Base-by-base conservation (phyloP, 1,140 invertebrate species). In the Drosophila novamexicana region DNA sequence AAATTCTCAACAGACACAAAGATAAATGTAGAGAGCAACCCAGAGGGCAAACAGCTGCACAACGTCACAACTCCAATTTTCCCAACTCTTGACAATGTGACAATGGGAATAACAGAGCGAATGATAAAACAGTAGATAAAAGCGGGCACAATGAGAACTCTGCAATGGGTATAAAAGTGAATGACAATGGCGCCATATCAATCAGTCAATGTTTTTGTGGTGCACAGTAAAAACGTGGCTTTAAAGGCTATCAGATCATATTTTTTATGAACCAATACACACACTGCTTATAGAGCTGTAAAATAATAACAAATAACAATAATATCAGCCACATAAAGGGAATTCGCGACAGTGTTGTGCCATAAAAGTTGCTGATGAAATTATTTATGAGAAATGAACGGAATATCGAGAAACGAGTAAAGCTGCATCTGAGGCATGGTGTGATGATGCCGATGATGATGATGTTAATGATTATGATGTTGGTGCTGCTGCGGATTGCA, bases 301-400 rank as follows among this genome's bases (percentile, higher is more conserved):
- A 73, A 56, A 77, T 62, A 75, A 47, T 66, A 52, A 50, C 37
- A 37, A 54, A 77, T 65, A 75, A 57, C 52, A 57, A 63, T 66
- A 66, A 75, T 45, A 79, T 49, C 45, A 22, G 45, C 18, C 34
- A 9, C 32, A 22, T 18, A 59, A 56, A 49, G 36, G 18, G 45
- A 53, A 59, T 45, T 77, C 58, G 72, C 56, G 57, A 50, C 62
- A 66, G 68, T 59, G 68, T 71, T 50, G 62, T 52, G 40, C 47
- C 64, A 34, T 65, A 56, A 69, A 69, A 62, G 64, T 66, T 69
- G 66, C 83, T 72, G 81, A 84, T 89, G 85, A 89, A 89, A 84
- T 89, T 89, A 89, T 89, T 89, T 78, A 89, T 89, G 84, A 89
- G 83, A 84, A 73, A 84, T 89, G 83, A 56, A 77, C 69, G 63